These are phyloP conservation scores for Lepilemur ruficaudatus DNA, from an alignment of 2,797 vertebrate genomes.

Conservation along the genomic window DNA sequence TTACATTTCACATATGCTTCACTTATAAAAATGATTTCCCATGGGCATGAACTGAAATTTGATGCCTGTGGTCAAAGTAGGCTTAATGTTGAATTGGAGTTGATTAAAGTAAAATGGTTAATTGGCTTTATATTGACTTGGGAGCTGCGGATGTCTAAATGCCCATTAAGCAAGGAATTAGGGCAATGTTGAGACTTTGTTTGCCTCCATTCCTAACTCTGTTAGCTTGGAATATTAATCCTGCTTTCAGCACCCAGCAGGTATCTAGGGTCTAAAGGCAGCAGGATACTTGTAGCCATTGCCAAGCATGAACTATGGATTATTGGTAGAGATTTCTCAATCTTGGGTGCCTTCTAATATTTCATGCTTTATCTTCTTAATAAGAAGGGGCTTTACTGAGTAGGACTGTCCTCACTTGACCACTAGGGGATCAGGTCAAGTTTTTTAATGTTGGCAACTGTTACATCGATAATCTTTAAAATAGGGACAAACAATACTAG, in stretches of 20 bases:
- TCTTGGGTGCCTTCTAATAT: background rate
- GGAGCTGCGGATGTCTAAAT: background rate
- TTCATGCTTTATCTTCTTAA: background rate
- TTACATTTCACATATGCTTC: background rate
- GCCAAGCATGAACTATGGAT: background rate
- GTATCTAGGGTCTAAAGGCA: background rate
- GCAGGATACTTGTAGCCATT: background rate
- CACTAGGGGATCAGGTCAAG: background rate
- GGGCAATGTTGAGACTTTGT: background rate
- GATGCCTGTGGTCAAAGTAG: background rate
- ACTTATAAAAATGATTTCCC: slow-evolving; percentile 23
- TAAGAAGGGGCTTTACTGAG: background rate
- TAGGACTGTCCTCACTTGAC: background rate
- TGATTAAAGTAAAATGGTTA: background rate
- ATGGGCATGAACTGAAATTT: background rate
- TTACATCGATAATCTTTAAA: background rate
- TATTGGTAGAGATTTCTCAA: background rate
- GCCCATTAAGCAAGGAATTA: background rate
- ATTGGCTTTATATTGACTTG: background rate
- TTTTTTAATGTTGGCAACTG: background rate
- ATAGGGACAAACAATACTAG: background rate
- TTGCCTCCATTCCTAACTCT: background rate
- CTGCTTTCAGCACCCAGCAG: background rate
- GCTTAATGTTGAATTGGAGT: slow-evolving; percentile 8
- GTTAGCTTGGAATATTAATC: background rate